Base-by-base conservation (phyloP, 2,888 invertebrate species). In the Mythimna albipuncta region DNA sequence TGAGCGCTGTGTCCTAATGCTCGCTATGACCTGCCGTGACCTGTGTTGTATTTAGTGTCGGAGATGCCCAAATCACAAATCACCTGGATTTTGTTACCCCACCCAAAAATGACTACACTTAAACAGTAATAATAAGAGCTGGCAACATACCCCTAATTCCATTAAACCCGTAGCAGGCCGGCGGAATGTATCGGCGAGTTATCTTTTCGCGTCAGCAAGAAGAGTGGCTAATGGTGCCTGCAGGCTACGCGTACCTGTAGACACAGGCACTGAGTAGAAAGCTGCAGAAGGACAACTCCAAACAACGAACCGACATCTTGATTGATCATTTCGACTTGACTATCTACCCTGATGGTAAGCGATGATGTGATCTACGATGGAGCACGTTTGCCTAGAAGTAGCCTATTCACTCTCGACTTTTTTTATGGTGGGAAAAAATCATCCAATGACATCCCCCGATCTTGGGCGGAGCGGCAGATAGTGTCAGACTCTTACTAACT, bases 161-260 rank as follows among this genome's bases (percentile, higher is more conserved):
- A 69, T 74, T 70, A 44, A 67, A n/a, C 61, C 41, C 47, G 41
- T 54, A 47, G 64, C 59, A 54, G 57, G 57, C 50, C 41, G 50
- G 50, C 64, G 59, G 64, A 41, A 66, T 58, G 74, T 79, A 67
- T 79, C 64, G 82, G 16, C 16, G 52, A 59, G 69, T 82, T 80
- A 73, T 80, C 79, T 65, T 73, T 67, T 54, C 38, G 26, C 50
- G 62, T 79, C 73, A 78, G 68, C 79, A 64, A 13, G 64, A 52
- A 81, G 80, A 83, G 80, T 83, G 58, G 73, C 68, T 81, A 81
- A 81, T 79, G 75, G 58, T 57, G 80, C 83, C 74, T 65, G 52
- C 58, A 66, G 75, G 80, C 75, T 55, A 79, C 13, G 38, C 16
- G 54, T 44, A 50, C 79, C 75, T 79, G 79, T 57, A 9, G 6